Evolutionary conservation across 1,140 invertebrate genomes (phyloP), one percentile per base, ranked within the genome.

Genomic region (Homalodisca vitripennis): DNA sequence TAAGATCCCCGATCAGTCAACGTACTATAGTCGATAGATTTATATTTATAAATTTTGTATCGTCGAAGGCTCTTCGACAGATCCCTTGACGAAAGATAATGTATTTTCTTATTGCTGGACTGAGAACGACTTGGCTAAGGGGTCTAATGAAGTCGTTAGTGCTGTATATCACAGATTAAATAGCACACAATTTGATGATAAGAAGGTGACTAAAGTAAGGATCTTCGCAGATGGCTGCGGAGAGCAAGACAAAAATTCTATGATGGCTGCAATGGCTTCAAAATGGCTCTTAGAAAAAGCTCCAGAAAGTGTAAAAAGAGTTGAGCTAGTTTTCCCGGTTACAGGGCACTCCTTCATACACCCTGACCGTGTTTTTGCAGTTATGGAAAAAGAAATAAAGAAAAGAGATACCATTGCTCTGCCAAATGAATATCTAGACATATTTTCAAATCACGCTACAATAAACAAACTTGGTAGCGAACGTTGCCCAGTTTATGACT

Each of bases 1-100:
- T 14, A 75, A 75, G 74, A 47, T 78, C 13, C 70, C 73, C 51
- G 75, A 76, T 69, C 77, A 77, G 51, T 20, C 68, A 14, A 70
- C 77, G 0, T 80, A 80, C 66, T 80, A 80, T 72, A 70, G 47
- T 3, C 66, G 76, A 17, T 75, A 80, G 65, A 14, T 79, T 1
- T 79, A 80, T 66, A 68, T 74, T n/a, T 77, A 80, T 64, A 79
- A 79, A 70, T 78, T 80, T 48, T 76, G 77, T 24, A 71, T 78
- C 20, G 75, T 77, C 6, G 24, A 55, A 29, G 79, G 77, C 22
- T 63, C 24, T 60, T 80, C 77, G 24, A 77, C 77, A 71, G 41
- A 3, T 22, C 67, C 67, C 60, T 66, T 77, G 30, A 67, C n/a
- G 12, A 68, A 57, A 41, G 69, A 74, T 27, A 78, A 76, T 72